Percentiles rank a stretch among this genome's conserved stretches.
These are phyloP conservation scores for Lethocerus indicus DNA, from an alignment of 1,140 invertebrate species.

Conservation along the genomic window DNA sequence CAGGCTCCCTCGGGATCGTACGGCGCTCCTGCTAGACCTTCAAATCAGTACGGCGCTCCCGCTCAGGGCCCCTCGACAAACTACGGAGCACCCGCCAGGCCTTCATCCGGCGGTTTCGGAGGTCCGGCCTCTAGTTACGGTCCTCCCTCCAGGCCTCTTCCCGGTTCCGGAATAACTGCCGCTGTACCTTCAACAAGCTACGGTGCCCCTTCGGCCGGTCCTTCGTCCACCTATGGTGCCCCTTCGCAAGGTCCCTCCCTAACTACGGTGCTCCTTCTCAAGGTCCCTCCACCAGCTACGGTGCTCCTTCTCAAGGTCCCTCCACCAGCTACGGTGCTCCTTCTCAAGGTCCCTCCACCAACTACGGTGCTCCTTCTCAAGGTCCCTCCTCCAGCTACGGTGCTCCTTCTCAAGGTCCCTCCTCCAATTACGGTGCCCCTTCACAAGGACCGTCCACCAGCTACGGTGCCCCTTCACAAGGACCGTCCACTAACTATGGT, in stretches of 20 bases:
- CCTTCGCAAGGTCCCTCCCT: slow-evolving; percentile 2
- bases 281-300: slow-evolving; percentile 9
- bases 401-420: slow-evolving; percentile 6
- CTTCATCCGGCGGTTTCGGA: not conserved
- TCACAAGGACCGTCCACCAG: slow-evolving; percentile 6
- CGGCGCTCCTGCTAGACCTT: too few species aligned
- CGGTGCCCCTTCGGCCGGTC: slow-evolving; percentile 1
- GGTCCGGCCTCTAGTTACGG: slow-evolving; percentile 4
- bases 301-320: slow-evolving; percentile 1
- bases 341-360: slow-evolving; percentile 4
- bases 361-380: slow-evolving; percentile 12
- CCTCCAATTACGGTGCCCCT: slow-evolving; percentile 12
- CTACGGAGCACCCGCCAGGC: not conserved
- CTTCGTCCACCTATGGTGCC: slow-evolving; percentile 13
- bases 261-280: slow-evolving; percentile 6
- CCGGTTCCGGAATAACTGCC: not conserved
- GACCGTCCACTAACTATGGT: slow-evolving; percentile 15
- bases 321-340: slow-evolving; percentile 4
- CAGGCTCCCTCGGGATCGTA: too few species aligned
- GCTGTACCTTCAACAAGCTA: slow-evolving; percentile 3
- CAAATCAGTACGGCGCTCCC: too few species aligned
- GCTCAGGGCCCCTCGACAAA: too few species aligned
- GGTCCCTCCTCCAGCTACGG: slow-evolving; percentile 13
- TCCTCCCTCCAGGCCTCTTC: slow-evolving; percentile 6
- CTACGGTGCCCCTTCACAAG: slow-evolving; percentile 10